Evolutionary conservation across 1,140 invertebrate genomes (phyloP).

Genomic region (Pentalonia nigronervosa): DNA sequence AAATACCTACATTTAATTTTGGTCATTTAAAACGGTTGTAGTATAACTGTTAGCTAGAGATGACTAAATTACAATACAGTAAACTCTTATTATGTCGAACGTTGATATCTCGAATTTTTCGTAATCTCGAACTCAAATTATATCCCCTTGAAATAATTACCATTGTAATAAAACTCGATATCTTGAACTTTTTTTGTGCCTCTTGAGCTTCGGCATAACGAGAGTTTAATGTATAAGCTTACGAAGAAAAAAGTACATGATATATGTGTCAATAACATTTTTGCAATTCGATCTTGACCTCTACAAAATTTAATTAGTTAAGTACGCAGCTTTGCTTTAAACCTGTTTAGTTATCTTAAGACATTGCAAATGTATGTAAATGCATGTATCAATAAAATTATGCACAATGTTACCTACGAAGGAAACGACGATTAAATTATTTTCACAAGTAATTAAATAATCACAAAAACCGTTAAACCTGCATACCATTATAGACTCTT

Average conservation of each 20-base stretch:
- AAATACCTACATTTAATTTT: neutral
- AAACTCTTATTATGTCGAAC: too few relatives aligned
- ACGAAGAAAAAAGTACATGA: too few relatives aligned
- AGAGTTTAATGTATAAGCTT: too few relatives aligned
- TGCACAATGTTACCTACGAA: neutral
- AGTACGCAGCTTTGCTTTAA: neutral
- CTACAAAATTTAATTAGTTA: too few relatives aligned
- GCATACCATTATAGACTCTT: neutral
- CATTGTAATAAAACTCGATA: too few relatives aligned
- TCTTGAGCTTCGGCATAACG: too few relatives aligned
- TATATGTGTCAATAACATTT: too few relatives aligned
- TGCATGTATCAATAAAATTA: neutral
- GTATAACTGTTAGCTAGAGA: neutral
- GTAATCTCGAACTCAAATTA: too few relatives aligned
- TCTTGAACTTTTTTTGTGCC: too few relatives aligned
- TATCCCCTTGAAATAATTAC: too few relatives aligned
- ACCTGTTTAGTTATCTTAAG: neutral
- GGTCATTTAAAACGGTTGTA: neutral
- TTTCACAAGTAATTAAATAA: neutral
- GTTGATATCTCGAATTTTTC: too few relatives aligned
- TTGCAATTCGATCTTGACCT: too few relatives aligned
- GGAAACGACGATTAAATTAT: neutral
- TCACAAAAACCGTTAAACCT: neutral
- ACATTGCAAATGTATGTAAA: neutral
- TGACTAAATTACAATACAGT: neutral